These are phyloP conservation scores for Pseudochirops cupreus DNA, from an alignment of 2,797 vertebrate genomes.

Conservation along the genomic window DNA sequence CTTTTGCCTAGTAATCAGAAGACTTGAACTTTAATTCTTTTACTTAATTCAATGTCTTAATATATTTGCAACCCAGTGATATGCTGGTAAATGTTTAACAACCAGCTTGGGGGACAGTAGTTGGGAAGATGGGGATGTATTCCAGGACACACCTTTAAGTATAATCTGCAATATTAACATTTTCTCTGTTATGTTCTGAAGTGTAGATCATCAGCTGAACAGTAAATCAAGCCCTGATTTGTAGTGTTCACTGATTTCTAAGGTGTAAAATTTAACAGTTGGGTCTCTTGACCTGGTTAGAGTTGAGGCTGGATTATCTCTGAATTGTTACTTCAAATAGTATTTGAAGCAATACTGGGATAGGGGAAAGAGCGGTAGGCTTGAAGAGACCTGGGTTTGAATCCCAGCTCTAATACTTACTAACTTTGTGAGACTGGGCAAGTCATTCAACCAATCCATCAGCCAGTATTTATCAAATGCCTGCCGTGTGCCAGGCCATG, in stretches of 20 bases:
- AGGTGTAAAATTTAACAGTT: neutral
- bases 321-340: neutral
- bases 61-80: neutral
- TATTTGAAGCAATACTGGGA: neutral
- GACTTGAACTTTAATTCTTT: conserved; percentile 22
- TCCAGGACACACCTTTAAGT: neutral
- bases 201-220: neutral
- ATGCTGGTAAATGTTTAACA: neutral
- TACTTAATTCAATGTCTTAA: neutral
- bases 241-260: neutral
- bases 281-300: neutral
- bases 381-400: neutral
- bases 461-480: neutral
- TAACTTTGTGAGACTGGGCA: neutral
- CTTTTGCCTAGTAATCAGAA: conserved; percentile 6
- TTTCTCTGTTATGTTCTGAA: neutral
- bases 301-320: neutral
- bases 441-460: neutral
- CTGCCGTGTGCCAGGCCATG: neutral
- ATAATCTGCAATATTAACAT: neutral
- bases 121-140: neutral
- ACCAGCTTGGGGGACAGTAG: neutral
- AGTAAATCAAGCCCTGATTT: neutral
- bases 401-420: neutral
- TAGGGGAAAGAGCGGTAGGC: neutral